Evolutionary conservation across 1,140 invertebrate genomes (phyloP), one percentile per base, ranked within the genome.

Genomic region (Gonioctena quinquepunctata): DNA sequence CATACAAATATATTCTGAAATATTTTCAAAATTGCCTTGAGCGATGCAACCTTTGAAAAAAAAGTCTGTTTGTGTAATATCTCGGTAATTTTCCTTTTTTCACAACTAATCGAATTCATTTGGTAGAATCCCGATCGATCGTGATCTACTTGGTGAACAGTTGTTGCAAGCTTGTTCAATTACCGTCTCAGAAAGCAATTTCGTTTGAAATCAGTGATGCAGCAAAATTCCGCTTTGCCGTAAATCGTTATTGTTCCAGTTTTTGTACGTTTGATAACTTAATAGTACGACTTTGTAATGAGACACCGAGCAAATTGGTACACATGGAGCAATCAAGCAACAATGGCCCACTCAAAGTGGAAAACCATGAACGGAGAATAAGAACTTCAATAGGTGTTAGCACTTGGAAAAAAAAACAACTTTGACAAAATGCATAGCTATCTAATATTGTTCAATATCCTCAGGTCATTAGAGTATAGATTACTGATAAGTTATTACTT

Each of bases 191-290:
- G 42, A 50, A 64, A 64, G 61, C 28, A 64, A 64, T 64, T 64
- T 64, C 61, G 22, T 64, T 64, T 22, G 19, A 48, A 48, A 49
- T 48, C 61, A 64, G n/a, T 48, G 61, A 64, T 64, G 61, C 61
- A 26, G 61, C 61, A 64, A 64, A 48, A 64, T 64, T 64, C 61
- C 42, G 21, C 18, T 49, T 23, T 33, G 19, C 21, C 23, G 28
- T 64, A 42, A 60, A 50, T 64, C 33, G 18, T 49, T 49, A 64
- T 64, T 64, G 61, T 64, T 64, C 61, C 61, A 48, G 42, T 64
- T 64, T 64, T 64, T 64, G n/a, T n/a, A 28, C 49, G 28, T 48
- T 64, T 50, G 42, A 64, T 64, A 64, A 16, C n/a, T 50, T 49
- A 18, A 50, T 49, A 64, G 21, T 60, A 60, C 59, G 27, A n/a